Base-by-base conservation (phyloP, 2,797 vertebrate genomes). In the Cyclopterus lumpus region DNA sequence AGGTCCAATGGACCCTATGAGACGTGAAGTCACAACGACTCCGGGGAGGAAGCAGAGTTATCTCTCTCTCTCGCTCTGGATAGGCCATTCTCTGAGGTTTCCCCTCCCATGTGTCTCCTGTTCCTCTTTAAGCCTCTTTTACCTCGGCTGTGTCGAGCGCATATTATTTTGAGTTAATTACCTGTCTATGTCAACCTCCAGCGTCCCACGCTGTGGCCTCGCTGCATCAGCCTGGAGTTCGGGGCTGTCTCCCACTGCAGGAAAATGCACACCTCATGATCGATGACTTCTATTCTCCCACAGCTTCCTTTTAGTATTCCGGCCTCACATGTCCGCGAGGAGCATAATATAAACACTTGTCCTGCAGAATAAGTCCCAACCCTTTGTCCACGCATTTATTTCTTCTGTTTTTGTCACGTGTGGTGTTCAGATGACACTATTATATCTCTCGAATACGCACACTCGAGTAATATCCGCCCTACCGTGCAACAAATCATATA, bases 121-220 rank as follows among this genome's bases (percentile, higher is more conserved):
- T 80, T 80, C 67, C 51, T 57, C 61, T 77, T 67, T 44, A 49
- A 72, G 34, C 63, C 55, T 14, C 2, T 46, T 8, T 20, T 40
- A 12, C 46, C 46, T 77, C 24, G 67, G 62, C 82, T 64, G 80
- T 86, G 84, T 90, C 77, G 86, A 85, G 85, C 69, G 85, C 84
- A 81, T 87, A 81, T 88, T 91, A 89, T 91, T 89, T 91, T 88
- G 85, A 86, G 81, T 87, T 93, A 91, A 92, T 92, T 90, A 90
- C 85, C 83, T 85, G 75, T 87, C 85, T 85, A 67, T 86, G 81
- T 85, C 80, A 81, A 67, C 78, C 83, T 80, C 61, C 67, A 73
- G 67, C 70, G 40, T 77, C 83, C 87, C 88, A 78, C 77, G 76
- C 83, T 57, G 60, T 40, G 79, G 83, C 80, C 68, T 81, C 75